These are phyloP conservation scores for Limnephilus marmoratus DNA, from an alignment of 2,888 invertebrate genomes.

Conservation along the genomic window DNA sequence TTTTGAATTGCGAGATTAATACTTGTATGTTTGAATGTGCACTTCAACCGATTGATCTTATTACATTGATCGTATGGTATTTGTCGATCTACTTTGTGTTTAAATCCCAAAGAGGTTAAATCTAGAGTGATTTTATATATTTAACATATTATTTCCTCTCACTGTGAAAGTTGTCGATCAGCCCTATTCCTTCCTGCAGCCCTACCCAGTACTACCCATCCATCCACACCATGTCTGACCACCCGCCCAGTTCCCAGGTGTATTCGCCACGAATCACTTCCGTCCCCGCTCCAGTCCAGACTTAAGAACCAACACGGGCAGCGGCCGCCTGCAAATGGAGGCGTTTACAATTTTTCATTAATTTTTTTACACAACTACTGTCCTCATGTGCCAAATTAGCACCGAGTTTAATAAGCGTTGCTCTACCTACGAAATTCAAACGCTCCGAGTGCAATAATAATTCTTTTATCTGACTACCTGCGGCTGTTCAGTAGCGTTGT, in stretches of 20 bases:
- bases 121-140: background rate
- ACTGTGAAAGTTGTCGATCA: constrained; percentile 58
- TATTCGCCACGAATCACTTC: constrained; percentile 3
- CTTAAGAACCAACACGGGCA: constrained; percentile 64
- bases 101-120: background rate
- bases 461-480: background rate
- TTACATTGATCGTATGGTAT: background rate
- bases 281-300: constrained; percentile 51
- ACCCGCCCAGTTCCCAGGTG: background rate
- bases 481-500: constrained; percentile 49
- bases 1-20: background rate
- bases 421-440: constrained; percentile 40
- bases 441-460: background rate
- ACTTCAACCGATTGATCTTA: background rate
- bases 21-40: background rate
- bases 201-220: background rate
- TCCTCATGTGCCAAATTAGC: constrained; percentile 35
- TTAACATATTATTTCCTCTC: constrained; percentile 9
- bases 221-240: background rate
- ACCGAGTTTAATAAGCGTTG: background rate
- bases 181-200: constrained; percentile 36
- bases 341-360: constrained; percentile 45
- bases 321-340: constrained; percentile 52
- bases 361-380: background rate
- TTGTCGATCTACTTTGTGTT: background rate